Evolutionary conservation across 2,113 vertebrate genomes (phyloP).

Genomic region (Hymenochirus boettgeri): DNA sequence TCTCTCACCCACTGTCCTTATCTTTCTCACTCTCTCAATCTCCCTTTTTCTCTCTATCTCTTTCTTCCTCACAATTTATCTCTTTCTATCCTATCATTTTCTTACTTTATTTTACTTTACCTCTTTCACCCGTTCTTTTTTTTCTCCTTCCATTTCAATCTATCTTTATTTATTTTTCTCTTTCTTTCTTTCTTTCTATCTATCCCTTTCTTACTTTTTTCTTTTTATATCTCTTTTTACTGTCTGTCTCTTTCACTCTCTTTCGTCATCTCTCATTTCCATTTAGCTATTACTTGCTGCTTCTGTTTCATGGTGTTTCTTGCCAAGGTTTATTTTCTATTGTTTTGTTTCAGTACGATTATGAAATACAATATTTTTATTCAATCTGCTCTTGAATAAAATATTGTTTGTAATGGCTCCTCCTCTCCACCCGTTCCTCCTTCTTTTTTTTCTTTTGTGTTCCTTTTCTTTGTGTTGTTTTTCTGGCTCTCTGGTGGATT

Average conservation of each 20-base stretch:
- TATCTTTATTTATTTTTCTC: not conserved
- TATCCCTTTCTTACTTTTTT: no score
- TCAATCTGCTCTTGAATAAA: constrained; percentile 99
- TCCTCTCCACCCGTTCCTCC: constrained; percentile 82
- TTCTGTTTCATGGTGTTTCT: constrained; percentile 66
- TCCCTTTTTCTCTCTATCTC: not conserved
- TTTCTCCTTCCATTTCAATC: not conserved
- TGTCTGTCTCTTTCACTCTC: not conserved
- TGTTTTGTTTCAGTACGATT: constrained; percentile 81
- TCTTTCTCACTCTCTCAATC: no score
- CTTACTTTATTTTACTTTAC: accelerated
- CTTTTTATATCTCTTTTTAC: not conserved
- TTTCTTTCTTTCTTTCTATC: not conserved
- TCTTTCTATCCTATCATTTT: constrained; percentile 26
- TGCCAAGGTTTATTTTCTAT: constrained; percentile 57
- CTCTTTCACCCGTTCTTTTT: not conserved
- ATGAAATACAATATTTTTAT: constrained; percentile 99
- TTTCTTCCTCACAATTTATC: constrained; percentile 4
- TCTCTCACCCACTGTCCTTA: no score
- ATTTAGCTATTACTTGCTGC: constrained; percentile 22
- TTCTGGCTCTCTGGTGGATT: constrained; percentile 99
- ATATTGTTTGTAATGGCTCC: constrained; percentile 98
- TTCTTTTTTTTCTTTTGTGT: constrained; percentile 91
- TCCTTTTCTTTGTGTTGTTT: constrained; percentile 95
- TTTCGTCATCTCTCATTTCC: not conserved